These are phyloP conservation scores for Platichthys flesus DNA, from an alignment of 2,113 vertebrate species.

Conservation along the genomic window DNA sequence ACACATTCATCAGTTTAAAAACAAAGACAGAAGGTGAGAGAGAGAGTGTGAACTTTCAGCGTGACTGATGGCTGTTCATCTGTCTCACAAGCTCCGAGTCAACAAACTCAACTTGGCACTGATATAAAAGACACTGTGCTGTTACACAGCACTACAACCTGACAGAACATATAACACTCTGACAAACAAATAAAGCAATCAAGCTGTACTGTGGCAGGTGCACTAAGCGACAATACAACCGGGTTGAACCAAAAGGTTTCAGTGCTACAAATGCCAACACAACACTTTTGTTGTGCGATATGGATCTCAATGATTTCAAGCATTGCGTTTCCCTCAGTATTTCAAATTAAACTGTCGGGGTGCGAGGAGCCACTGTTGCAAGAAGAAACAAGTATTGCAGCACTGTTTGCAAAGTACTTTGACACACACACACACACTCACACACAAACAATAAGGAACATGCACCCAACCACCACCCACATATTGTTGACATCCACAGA, in stretches of 20 bases:
- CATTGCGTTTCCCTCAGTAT: conserved; percentile 22
- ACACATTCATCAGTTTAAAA: conserved; percentile 20
- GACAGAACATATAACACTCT: not conserved
- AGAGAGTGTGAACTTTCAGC: conserved; percentile 5
- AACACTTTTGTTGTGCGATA: not conserved
- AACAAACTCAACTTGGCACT: conserved; percentile 19
- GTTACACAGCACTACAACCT: conserved; percentile 1
- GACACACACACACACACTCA: conserved; percentile 3
- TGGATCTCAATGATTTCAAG: conserved; percentile 12
- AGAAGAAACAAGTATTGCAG: not conserved
- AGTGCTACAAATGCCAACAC: not conserved
- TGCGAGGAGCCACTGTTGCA: conserved; percentile 3
- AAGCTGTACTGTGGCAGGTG: not conserved
- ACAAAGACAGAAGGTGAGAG: not conserved
- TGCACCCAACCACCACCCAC: conserved; percentile 11
- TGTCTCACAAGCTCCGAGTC: conserved; percentile 22
- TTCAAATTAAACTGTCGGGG: not conserved
- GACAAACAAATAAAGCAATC: not conserved
- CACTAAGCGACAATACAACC: not conserved
- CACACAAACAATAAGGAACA: conserved; percentile 8
- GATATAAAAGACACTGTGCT: not conserved
- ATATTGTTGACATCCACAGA: conserved; percentile 33
- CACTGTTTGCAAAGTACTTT: conserved; percentile 38
- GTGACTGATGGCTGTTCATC: not conserved
- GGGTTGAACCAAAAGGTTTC: not conserved